Evolutionary conservation across 30 jellyfish, hydroid and myxozoan species (phyloP).

Genomic region (Aurelia sp.): DNA sequence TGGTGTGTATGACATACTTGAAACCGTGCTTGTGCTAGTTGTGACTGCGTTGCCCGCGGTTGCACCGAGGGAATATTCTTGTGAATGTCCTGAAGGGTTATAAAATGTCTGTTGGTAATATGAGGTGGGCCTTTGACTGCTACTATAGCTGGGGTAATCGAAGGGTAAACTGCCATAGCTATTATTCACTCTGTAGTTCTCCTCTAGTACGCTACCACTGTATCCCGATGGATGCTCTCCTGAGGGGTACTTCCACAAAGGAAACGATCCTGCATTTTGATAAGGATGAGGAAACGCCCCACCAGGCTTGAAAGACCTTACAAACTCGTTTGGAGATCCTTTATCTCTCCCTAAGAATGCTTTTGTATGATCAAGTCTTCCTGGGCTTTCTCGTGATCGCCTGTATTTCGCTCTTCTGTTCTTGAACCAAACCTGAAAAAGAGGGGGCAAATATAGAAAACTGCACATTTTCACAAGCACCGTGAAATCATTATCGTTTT

Average conservation of each 20-base stretch:
- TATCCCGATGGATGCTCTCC: constrained; percentile 79
- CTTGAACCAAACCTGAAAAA: constrained; percentile 95
- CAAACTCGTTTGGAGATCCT: constrained; percentile 89
- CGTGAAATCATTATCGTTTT: too few relatives aligned
- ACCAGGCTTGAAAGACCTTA: constrained; percentile 91
- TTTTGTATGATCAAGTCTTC: constrained; percentile 88
- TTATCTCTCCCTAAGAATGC: constrained; percentile 92
- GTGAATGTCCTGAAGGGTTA: constrained; percentile 88
- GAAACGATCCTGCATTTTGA: constrained; percentile 81
- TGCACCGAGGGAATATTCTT: constrained; percentile 75
- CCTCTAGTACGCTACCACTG: constrained; percentile 78
- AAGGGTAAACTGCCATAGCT: constrained; percentile 85
- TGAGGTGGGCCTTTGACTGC: constrained; percentile 85
- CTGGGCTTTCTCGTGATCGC: constrained; percentile 99
- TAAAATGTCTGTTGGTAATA: constrained; percentile 91
- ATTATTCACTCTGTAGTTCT: constrained; percentile 82
- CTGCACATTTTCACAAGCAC: too few relatives aligned
- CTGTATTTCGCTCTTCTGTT: constrained; percentile 97
- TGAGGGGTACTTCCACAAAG: constrained; percentile 95
- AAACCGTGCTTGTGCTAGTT: constrained; percentile 90
- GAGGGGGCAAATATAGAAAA: not conserved
- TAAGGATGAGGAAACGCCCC: constrained; percentile 89
- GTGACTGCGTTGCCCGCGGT: constrained; percentile 72
- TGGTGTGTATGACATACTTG: constrained; percentile 89
- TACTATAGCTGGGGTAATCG: constrained; percentile 87